Evolutionary conservation across 2,888 invertebrate species (phyloP).

Genomic region (Nezara viridula): DNA sequence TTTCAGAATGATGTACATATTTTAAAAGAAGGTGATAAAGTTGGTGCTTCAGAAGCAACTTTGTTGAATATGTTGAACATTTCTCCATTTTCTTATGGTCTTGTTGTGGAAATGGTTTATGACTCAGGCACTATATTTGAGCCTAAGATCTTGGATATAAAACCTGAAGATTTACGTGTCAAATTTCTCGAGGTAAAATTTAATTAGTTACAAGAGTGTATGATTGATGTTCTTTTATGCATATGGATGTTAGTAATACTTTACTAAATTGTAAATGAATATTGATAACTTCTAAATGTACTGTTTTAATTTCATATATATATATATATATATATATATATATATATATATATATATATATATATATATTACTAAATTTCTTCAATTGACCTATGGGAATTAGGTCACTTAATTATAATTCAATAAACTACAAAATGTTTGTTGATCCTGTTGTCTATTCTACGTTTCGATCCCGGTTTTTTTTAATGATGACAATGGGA

Average conservation of each 20-base stretch:
- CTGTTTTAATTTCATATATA: not conserved
- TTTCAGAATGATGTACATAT: conserved; percentile 87
- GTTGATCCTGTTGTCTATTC: too few species aligned
- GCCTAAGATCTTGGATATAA: conserved; percentile 97
- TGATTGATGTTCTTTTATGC: too few species aligned
- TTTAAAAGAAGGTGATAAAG: conserved; percentile 95
- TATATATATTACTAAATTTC: too few species aligned
- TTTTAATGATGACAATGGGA: too few species aligned
- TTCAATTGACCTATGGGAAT: too few species aligned
- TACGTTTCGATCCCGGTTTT: too few species aligned
- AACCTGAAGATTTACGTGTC: conserved; percentile 92
- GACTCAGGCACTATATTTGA: conserved; percentile 98
- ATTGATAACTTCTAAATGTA: not conserved
- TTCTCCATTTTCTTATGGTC: conserved; percentile 99
- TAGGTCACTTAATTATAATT: too few species aligned
- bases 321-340: too few species aligned
- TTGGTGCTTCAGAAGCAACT: conserved; percentile 98
- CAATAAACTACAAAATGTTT: too few species aligned
- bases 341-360: too few species aligned
- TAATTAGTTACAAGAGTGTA: not conserved
- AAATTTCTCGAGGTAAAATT: conserved; percentile 81
- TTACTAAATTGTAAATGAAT: not conserved
- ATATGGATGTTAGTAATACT: not conserved
- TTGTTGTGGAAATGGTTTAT: conserved; percentile 95
- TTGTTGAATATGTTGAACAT: conserved; percentile 99